phyloP scores from a whole-genome alignment of 2,888 invertebrate genomes.

The Eupeodes latifasciatus region DNA sequence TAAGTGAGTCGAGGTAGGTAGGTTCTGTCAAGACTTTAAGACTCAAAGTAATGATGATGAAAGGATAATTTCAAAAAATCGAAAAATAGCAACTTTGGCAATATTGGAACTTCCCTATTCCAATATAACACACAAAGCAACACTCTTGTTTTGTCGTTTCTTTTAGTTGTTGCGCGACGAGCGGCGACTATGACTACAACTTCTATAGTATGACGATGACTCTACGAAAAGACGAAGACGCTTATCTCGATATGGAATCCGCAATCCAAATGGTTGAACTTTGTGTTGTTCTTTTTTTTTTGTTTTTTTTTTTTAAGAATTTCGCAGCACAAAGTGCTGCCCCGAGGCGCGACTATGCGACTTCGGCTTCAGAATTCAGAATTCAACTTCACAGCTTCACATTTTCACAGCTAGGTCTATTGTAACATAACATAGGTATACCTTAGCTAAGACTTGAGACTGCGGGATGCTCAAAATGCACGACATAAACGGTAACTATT shows the following conservation, averaged over 20 bases:
- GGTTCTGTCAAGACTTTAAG: no score
- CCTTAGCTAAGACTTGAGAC: no score
- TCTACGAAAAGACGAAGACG: not conserved
- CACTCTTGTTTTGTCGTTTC: conserved; percentile 33
- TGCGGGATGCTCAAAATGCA: conserved; percentile 62
- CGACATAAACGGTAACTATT: conserved; percentile 76
- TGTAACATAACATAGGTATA: no score
- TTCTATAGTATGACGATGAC: no score
- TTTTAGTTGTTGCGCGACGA: conserved; percentile 28
- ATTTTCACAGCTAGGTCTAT: no score
- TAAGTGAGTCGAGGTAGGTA: no score
- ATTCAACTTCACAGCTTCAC: not conserved
- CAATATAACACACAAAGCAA: conserved; percentile 68
- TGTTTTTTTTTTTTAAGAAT: conserved; percentile 16
- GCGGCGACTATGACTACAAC: not conserved
- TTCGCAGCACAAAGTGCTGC: conserved; percentile 48
- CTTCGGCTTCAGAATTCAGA: not conserved
- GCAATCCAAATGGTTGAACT: conserved; percentile 70
- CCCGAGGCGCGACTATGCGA: conserved; percentile 10
- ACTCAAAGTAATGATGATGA: no score
- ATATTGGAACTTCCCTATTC: conserved; percentile 1
- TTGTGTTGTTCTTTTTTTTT: conserved; percentile 40
- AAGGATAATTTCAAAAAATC: not conserved
- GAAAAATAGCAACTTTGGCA: not conserved
- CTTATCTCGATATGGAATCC: conserved; percentile 75